Conservation (phyloP, 1,140 invertebrate species). For the Formica selysi region DNA sequence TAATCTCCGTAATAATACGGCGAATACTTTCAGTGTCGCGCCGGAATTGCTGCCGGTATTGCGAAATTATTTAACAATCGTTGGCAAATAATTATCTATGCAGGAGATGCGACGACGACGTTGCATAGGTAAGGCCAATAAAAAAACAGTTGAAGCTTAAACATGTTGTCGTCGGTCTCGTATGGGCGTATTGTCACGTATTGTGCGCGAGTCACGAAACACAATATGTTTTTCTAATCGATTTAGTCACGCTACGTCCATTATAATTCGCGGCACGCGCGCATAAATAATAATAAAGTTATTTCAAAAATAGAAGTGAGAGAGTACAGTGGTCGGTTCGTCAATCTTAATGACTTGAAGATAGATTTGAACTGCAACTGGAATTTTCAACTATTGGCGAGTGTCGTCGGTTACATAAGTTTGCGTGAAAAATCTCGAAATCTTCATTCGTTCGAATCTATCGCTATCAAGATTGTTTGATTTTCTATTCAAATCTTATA, state of each 20-base stretch:
- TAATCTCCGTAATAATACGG: slow-evolving; percentile 17
- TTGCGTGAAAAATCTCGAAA: no score
- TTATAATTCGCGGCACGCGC: not conserved
- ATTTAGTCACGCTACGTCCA: not conserved
- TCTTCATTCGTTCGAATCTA: no score
- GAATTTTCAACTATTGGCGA: no score
- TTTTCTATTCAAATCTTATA: no score
- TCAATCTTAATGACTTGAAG: not conserved
- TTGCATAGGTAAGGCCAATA: not conserved
- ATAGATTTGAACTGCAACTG: not conserved
- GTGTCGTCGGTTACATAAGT: no score
- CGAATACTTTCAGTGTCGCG: not conserved
- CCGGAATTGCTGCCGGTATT: not conserved
- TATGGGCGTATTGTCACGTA: slow-evolving; percentile 33
- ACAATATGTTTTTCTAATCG: slow-evolving; percentile 16
- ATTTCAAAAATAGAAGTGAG: not conserved
- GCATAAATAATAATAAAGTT: not conserved
- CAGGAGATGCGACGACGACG: not conserved
- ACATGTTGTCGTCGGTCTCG: not conserved
- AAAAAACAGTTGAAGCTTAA: not conserved
- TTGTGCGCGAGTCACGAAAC: slow-evolving; percentile 14
- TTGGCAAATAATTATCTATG: slow-evolving; percentile 21
- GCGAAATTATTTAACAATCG: slow-evolving; percentile 8
- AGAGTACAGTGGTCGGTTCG: not conserved
- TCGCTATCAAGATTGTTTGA: no score